Evolutionary conservation across 2,797 vertebrate species (phyloP), one percentile per base, ranked within the genome.

Genomic region (Leptoclinus maculatus): DNA sequence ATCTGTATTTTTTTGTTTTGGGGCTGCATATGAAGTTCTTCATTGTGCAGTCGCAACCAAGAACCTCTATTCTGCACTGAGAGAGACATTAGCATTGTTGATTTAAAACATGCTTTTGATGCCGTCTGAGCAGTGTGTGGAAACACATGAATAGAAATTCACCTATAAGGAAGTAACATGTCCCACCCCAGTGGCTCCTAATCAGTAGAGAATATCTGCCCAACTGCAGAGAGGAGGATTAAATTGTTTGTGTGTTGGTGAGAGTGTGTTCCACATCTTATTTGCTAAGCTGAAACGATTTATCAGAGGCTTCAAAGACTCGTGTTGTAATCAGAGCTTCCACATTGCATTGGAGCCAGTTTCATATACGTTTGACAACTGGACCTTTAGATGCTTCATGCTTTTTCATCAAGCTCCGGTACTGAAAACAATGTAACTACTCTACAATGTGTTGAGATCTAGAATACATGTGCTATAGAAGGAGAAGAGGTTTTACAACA

Each of bases 71-170:
- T 66, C 49, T 45, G 60, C 76, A 66, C 54, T 19, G 56, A 78
- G 62, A 59, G 60, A 64, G 13, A 62, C 71, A 88, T 93, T 90
- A 88, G 70, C 87, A 82, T 86, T 87, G 91, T 91, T 76, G 89
- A 93, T 90, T 80, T 27, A 6, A 76, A 80, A 71, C 54, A 53
- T 7, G 43, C 27, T 85, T 93, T 88, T 89, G 85, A 92, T 89
- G 80, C 66, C 21, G 19, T 84, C 84, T 88, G 69, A 92, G 93
- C 68, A 80, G 72, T 65, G 47, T 66, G 78, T 1, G 13, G 71
- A 81, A 78, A 71, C 71, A 71, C 54, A 62, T 36, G 54, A 79
- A 72, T 77, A 66, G 74, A 89, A 80, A 78, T 72, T 73, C 56
- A 70, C 63, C 68, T 59, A 32, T 63, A 41, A 64, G 84, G 77